These are phyloP conservation scores for Hippocampus comes DNA, from an alignment of 2,113 vertebrate species.

Conservation along the genomic window DNA sequence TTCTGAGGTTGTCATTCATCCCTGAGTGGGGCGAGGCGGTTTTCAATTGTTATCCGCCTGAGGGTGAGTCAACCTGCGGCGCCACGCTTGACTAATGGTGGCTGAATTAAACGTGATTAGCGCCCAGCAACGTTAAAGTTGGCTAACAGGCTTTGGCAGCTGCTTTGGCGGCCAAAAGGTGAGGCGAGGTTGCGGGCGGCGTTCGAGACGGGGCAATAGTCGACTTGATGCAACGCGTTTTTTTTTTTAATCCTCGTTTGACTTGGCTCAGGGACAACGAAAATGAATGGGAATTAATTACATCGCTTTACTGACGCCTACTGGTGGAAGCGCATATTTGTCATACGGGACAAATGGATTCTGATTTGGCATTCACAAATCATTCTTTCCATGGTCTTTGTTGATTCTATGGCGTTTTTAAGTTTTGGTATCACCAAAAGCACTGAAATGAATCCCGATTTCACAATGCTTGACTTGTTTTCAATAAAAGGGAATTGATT, in stretches of 20 bases:
- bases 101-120: slow-evolving; percentile 51
- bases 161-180: slow-evolving; percentile 60
- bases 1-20: slow-evolving; percentile 5
- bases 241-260: background rate
- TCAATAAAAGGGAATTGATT: background rate
- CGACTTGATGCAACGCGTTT: background rate
- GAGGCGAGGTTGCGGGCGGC: slow-evolving; percentile 8
- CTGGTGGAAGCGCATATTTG: background rate
- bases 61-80: slow-evolving; percentile 49
- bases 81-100: slow-evolving; percentile 25
- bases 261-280: background rate
- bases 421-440: background rate
- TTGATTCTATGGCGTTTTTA: too few relatives aligned
- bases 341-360: background rate
- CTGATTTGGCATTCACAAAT: background rate
- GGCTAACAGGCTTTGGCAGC: slow-evolving; percentile 43
- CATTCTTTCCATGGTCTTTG: too few relatives aligned
- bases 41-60: slow-evolving; percentile 66
- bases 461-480: background rate
- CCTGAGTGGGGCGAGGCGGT: slow-evolving; percentile 35
- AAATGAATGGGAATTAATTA: background rate
- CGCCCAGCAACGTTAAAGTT: slow-evolving; percentile 40
- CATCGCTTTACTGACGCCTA: background rate
- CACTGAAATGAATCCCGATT: background rate
- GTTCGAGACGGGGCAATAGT: background rate